Evolutionary conservation across 2,113 vertebrate species (phyloP).

Genomic region (Heterocephalus glaber): DNA sequence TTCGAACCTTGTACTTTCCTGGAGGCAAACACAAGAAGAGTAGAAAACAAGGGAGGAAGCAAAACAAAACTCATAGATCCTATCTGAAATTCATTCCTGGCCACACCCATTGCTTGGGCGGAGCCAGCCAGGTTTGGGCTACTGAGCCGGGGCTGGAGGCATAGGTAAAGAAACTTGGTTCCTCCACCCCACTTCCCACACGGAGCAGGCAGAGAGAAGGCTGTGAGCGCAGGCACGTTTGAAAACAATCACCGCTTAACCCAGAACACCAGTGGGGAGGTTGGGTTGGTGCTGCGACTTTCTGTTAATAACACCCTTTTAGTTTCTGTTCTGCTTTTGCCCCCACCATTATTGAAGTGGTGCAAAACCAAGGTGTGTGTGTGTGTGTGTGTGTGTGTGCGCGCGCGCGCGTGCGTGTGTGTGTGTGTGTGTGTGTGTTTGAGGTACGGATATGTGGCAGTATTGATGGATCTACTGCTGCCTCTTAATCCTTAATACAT

Average conservation of each 20-base stretch:
- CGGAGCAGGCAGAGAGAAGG: not conserved
- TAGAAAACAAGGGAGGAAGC: slow-evolving; percentile 64
- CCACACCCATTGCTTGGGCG: slow-evolving; percentile 49
- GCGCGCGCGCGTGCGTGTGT: too few species aligned
- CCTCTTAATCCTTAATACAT: slow-evolving; percentile 54
- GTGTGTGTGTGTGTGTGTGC: not conserved
- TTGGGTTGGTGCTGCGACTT: slow-evolving; percentile 69
- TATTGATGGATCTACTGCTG: slow-evolving; percentile 42
- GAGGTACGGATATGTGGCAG: not conserved
- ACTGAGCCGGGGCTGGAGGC: slow-evolving; percentile 34
- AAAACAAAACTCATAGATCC: slow-evolving; percentile 67
- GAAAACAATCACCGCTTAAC: not conserved
- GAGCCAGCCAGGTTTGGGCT: not conserved
- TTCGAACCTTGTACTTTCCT: slow-evolving; percentile 83
- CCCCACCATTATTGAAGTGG: slow-evolving; percentile 57
- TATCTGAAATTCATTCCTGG: slow-evolving; percentile 65
- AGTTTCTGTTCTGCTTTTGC: slow-evolving; percentile 72
- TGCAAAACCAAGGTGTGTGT: slow-evolving; percentile 56
- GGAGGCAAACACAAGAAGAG: slow-evolving; percentile 72
- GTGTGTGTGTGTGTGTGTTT: not conserved
- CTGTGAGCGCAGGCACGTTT: not conserved
- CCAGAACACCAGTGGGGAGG: slow-evolving; percentile 42
- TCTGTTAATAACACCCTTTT: slow-evolving; percentile 72
- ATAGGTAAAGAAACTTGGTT: slow-evolving; percentile 24
- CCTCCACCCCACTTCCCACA: not conserved